These are phyloP conservation scores for Otus sunia DNA, from an alignment of 2,113 vertebrate genomes.

Conservation along the genomic window DNA sequence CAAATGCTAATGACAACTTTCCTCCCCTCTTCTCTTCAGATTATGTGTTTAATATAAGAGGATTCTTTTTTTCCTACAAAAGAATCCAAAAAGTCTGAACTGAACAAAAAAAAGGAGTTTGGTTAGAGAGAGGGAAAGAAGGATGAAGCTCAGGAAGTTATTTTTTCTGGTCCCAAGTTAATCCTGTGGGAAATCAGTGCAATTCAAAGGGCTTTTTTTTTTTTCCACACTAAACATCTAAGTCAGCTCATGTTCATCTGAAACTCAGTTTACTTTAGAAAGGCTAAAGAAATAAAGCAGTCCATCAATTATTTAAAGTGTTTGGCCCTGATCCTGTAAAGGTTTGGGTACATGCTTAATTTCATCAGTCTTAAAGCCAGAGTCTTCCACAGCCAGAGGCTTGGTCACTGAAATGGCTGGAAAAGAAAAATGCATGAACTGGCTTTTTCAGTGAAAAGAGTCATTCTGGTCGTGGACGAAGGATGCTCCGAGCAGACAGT, in stretches of 20 bases:
- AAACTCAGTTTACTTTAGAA: slow-evolving; percentile 9
- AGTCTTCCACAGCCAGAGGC: neutral
- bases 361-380: neutral
- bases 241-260: neutral
- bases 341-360: neutral
- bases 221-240: neutral
- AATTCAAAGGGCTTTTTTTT: neutral
- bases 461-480: fast-evolving
- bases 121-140: neutral
- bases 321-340: neutral
- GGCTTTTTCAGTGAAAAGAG: neutral
- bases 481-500: neutral
- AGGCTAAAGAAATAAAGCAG: slow-evolving; percentile 20
- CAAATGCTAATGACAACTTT: neutral
- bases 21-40: neutral
- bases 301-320: slow-evolving; percentile 35
- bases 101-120: neutral
- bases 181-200: slow-evolving; percentile 24
- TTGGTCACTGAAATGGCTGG: neutral
- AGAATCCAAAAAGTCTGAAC: neutral
- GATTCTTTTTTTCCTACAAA: neutral
- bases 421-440: neutral
- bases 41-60: neutral
- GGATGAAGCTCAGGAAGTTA: neutral
- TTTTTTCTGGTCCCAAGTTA: neutral